Evolutionary conservation across 2,888 invertebrate species (phyloP), one percentile per base, ranked within the genome.

Genomic region (Drosophila quinaria): DNA sequence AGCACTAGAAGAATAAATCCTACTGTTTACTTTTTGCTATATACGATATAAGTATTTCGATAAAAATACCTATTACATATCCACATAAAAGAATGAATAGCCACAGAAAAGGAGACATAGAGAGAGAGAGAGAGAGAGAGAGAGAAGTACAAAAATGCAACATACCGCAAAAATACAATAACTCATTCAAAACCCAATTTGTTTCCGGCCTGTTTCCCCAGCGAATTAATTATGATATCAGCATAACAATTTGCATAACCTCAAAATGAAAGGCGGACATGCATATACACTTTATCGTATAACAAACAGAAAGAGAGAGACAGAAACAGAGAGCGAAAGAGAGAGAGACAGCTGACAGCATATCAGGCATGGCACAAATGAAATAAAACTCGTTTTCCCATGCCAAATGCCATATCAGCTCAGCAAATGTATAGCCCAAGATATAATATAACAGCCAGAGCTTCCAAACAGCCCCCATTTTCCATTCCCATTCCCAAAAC

Each of bases 201-300:
- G 84, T 84, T 84, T 84, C 84, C 84, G 84, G 88, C 86, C 84
- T 84, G 84, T 89, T 84, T 84, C 84, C 84, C 80, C 82, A 79
- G 74, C 88, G 87, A 86, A 86, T 90, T 86, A 86, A 86, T 86
- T 86, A 90, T 90, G 87, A 87, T 90, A 86, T 90, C 86, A 89
- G 81, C 84, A 86, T 78, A 90, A 86, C 84, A 86, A 90, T 86
- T 86, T 86, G 90, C 90, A 86, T 86, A 90, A 80, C 86, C 89
- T 80, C 90, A 89, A 89, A 90, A 82, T 70, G 80, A 85, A 87
- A 74, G 82, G 65, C 90, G 74, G 61, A 62, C 56, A 56, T 52
- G 47, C 47, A 50, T 44, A 61, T n/a, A 69, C 22, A 54, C 10
- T 31, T 25, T 10, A 15, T 10, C 17, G 42, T 29, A 44, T 4